These are phyloP conservation scores for Drosophila phalerata DNA, from an alignment of 2,888 invertebrate genomes.

Conservation along the genomic window DNA sequence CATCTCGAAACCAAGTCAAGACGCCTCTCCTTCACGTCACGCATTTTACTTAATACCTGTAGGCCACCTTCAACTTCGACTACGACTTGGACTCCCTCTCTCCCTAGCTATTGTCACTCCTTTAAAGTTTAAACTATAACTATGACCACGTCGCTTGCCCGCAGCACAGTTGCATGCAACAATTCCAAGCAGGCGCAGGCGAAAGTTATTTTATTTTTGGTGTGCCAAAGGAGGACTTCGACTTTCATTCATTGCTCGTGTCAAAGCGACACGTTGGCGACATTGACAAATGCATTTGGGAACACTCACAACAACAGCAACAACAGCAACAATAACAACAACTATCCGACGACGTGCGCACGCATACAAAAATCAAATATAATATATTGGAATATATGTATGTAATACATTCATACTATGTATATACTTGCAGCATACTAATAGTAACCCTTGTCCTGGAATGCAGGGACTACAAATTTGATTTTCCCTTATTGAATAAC, in stretches of 20 bases:
- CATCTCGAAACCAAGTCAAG: conserved; percentile 53
- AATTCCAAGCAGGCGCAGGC: conserved; percentile 66
- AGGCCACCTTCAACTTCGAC: conserved; percentile 30
- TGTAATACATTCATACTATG: no score
- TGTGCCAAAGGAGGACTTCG: conserved; percentile 43
- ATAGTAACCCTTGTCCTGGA: conserved; percentile 39
- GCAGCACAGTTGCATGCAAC: conserved; percentile 51
- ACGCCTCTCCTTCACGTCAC: conserved; percentile 51
- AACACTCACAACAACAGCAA: conserved; percentile 29
- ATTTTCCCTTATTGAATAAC: background rate
- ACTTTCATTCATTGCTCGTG: conserved; percentile 64
- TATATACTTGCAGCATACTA: conserved; percentile 5
- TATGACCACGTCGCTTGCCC: conserved; percentile 45
- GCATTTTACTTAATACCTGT: conserved; percentile 62
- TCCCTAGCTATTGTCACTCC: background rate
- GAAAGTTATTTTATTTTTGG: conserved; percentile 61
- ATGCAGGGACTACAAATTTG: conserved; percentile 5
- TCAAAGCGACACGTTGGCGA: conserved; percentile 59
- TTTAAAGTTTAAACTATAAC: conserved; percentile 22
- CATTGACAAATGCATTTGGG: conserved; percentile 77
- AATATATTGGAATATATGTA: conserved; percentile 34
- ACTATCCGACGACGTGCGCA: conserved; percentile 56
- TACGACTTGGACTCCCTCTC: background rate
- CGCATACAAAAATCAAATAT: conserved; percentile 60
- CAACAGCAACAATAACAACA: conserved; percentile 1